Conservation (phyloP, 2,797 vertebrate genomes). For the Sebastes nivosus region DNA sequence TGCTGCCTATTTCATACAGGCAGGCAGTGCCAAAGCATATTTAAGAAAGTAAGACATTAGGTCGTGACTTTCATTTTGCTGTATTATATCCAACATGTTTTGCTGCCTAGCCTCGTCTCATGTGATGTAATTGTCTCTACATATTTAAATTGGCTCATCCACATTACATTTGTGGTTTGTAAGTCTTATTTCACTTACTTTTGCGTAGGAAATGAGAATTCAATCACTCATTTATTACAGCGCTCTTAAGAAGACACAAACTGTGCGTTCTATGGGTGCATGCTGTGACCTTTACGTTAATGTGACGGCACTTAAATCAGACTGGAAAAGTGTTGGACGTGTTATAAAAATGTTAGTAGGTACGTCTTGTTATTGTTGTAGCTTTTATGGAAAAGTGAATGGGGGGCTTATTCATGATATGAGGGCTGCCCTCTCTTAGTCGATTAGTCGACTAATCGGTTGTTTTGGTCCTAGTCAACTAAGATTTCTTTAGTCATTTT, state of each 20-base stretch:
- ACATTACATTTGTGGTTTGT: background rate
- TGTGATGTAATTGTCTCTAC: background rate
- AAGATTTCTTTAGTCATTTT: no score
- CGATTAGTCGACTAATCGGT: no score
- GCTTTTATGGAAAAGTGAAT: background rate
- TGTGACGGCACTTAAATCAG: background rate
- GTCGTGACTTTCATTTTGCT: background rate
- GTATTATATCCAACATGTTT: background rate
- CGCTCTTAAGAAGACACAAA: background rate
- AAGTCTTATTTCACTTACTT: background rate
- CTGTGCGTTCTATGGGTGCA: background rate
- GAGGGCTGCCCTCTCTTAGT: no score
- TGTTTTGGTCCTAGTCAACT: no score
- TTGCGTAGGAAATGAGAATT: background rate
- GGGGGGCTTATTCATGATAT: background rate
- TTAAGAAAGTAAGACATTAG: background rate
- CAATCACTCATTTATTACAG: background rate
- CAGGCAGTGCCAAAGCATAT: background rate
- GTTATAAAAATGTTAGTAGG: background rate
- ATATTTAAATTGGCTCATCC: background rate
- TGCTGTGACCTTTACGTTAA: background rate
- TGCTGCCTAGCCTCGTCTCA: accelerated
- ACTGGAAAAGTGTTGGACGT: background rate
- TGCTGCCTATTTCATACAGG: background rate
- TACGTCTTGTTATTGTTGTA: background rate